Conservation (phyloP, 2,888 invertebrate genomes). For the Oscheius onirici region DNA sequence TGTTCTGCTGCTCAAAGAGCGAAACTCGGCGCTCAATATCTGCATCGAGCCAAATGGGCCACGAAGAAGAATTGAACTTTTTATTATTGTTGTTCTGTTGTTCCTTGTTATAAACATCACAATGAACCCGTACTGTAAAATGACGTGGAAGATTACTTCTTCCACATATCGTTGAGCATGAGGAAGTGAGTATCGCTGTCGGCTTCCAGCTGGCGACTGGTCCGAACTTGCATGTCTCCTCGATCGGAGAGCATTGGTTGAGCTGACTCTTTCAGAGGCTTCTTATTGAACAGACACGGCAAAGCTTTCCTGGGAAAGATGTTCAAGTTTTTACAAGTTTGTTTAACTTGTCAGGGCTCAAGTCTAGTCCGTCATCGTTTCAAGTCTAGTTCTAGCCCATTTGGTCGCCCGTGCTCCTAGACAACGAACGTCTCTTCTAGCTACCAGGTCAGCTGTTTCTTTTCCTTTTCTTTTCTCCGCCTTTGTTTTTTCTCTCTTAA, state of each 20-base stretch:
- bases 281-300: conserved; percentile 46
- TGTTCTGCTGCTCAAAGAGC: background rate
- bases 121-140: background rate
- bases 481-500: too few relatives aligned
- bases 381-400: too few relatives aligned
- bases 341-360: too few relatives aligned
- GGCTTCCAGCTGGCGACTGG: conserved; percentile 38
- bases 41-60: conserved; percentile 14
- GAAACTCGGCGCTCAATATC: background rate
- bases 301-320: conserved; percentile 47
- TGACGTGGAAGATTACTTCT: conserved; percentile 34
- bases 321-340: too few relatives aligned
- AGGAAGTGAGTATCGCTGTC: conserved; percentile 55
- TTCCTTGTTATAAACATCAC: conserved; percentile 10
- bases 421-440: too few relatives aligned
- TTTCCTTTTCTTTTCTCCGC: too few relatives aligned
- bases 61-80: background rate
- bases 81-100: conserved; percentile 5
- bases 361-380: too few relatives aligned
- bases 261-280: conserved; percentile 7
- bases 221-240: conserved; percentile 23
- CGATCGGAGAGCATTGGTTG: conserved; percentile 13
- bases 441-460: too few relatives aligned
- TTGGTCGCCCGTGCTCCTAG: too few relatives aligned
- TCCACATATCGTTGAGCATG: conserved; percentile 58